phyloP scores from a whole-genome alignment of 2,888 invertebrate genomes.

The Lasioglossum figueresi region DNA sequence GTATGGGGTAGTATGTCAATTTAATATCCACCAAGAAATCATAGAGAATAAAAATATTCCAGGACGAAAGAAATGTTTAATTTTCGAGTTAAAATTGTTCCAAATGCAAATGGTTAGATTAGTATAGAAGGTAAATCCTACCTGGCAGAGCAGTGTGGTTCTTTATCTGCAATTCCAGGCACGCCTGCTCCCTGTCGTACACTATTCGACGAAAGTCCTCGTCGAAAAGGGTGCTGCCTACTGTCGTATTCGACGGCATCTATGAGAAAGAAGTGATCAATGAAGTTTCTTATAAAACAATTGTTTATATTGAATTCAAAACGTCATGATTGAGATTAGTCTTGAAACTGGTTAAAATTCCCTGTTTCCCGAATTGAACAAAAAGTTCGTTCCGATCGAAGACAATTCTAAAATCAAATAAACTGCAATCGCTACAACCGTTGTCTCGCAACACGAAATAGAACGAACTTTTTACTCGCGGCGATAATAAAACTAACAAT shows the following conservation, averaged over 20 bases:
- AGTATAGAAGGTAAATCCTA: slow-evolving; percentile 51
- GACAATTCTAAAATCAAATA: background rate
- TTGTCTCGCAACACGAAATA: background rate
- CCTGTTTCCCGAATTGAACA: background rate
- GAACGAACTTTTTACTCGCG: background rate
- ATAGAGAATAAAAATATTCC: too few species aligned
- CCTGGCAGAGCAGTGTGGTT: slow-evolving; percentile 75
- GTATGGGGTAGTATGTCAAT: too few species aligned
- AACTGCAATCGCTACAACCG: background rate
- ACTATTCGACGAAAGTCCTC: slow-evolving; percentile 74
- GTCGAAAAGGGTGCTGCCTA: slow-evolving; percentile 76
- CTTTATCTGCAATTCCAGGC: slow-evolving; percentile 68
- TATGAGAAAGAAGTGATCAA: slow-evolving; percentile 40
- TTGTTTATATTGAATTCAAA: background rate
- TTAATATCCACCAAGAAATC: too few species aligned
- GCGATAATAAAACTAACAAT: background rate
- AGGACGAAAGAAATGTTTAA: too few species aligned
- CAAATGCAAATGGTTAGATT: too few species aligned
- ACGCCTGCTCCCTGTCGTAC: slow-evolving; percentile 72
- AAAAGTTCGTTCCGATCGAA: background rate
- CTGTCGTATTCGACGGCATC: slow-evolving; percentile 78
- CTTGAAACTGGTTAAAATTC: background rate
- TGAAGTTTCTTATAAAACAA: background rate
- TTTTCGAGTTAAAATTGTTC: too few species aligned
- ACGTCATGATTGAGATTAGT: background rate